A percentile compares a stretch with the other conserved stretches of the same genome.
Evolutionary conservation across 2,888 invertebrate species (phyloP).

Genomic region (Lepidochitona cinerea): DNA sequence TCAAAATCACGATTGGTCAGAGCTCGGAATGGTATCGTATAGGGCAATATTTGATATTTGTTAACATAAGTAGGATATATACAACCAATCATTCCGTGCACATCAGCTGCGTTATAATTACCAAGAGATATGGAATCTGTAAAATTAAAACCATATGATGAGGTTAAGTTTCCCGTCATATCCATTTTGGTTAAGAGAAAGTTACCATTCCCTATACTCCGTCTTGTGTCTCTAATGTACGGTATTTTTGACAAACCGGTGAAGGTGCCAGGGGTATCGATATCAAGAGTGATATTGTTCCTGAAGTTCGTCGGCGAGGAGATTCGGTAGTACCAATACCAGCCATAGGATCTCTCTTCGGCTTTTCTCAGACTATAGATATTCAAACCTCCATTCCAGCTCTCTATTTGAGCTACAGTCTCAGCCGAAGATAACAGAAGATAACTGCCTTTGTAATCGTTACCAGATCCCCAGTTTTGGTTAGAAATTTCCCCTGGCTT

Average conservation of each 20-base stretch:
- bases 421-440: slow-evolving; percentile 14
- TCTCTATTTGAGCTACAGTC: slow-evolving; percentile 7
- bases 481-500: slow-evolving; percentile 27
- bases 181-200: slow-evolving; percentile 23
- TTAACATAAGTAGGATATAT: slow-evolving; percentile 23
- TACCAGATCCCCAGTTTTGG: slow-evolving; percentile 31
- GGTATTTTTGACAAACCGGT: slow-evolving; percentile 25
- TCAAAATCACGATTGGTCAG: slow-evolving; percentile 27
- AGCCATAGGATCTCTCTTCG: slow-evolving; percentile 23
- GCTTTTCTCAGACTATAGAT: slow-evolving; percentile 13
- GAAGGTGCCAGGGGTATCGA: slow-evolving; percentile 11
- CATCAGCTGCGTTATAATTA: slow-evolving; percentile 23
- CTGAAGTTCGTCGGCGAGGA: slow-evolving; percentile 7
- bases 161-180: not conserved
- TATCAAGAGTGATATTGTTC: slow-evolving; percentile 11
- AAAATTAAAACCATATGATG: slow-evolving; percentile 10
- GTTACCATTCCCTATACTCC: slow-evolving; percentile 26
- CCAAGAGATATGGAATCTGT: slow-evolving; percentile 30
- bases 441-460: slow-evolving; percentile 23
- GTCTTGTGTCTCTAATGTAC: slow-evolving; percentile 28
- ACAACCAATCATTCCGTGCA: slow-evolving; percentile 20
- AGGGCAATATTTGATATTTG: slow-evolving; percentile 18
- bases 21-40: slow-evolving; percentile 30
- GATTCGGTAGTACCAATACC: slow-evolving; percentile 21
- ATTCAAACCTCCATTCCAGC: slow-evolving; percentile 28